Evolutionary conservation across 2,888 invertebrate genomes (phyloP).

Genomic region (Bursaphelenchus okinawaensis): DNA sequence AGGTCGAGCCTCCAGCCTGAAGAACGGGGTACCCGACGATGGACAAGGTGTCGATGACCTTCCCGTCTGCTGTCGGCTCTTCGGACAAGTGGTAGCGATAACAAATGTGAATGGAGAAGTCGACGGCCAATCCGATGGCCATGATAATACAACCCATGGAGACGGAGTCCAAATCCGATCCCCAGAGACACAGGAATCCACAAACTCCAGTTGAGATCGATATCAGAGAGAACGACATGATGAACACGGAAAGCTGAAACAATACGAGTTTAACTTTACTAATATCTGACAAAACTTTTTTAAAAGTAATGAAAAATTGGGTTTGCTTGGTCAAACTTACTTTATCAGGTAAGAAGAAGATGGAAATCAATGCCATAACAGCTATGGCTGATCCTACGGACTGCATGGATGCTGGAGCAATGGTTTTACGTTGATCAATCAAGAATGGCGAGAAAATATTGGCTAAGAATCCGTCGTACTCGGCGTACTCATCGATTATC

Average conservation of each 20-base stretch:
- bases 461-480: constrained; percentile 53
- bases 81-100: constrained; percentile 54
- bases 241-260: constrained; percentile 53
- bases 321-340: constrained; percentile 16
- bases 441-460: constrained; percentile 55
- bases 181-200: constrained; percentile 52
- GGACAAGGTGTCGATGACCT: constrained; percentile 52
- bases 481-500: constrained; percentile 51
- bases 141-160: constrained; percentile 53
- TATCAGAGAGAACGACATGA: constrained; percentile 57
- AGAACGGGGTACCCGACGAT: constrained; percentile 54
- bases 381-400: constrained; percentile 49
- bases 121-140: constrained; percentile 56
- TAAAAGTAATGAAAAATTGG: not conserved
- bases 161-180: constrained; percentile 55
- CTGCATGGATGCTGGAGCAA: constrained; percentile 56
- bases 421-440: constrained; percentile 55
- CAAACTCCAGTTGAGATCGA: constrained; percentile 57
- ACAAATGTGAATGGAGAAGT: constrained; percentile 56
- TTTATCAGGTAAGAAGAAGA: constrained; percentile 54
- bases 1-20: constrained; percentile 54
- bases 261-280: constrained; percentile 3
- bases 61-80: constrained; percentile 37
- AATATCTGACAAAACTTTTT: not conserved
- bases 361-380: constrained; percentile 54